phyloP scores from a whole-genome alignment of 2,113 vertebrate species.

The Rallus limicola region DNA sequence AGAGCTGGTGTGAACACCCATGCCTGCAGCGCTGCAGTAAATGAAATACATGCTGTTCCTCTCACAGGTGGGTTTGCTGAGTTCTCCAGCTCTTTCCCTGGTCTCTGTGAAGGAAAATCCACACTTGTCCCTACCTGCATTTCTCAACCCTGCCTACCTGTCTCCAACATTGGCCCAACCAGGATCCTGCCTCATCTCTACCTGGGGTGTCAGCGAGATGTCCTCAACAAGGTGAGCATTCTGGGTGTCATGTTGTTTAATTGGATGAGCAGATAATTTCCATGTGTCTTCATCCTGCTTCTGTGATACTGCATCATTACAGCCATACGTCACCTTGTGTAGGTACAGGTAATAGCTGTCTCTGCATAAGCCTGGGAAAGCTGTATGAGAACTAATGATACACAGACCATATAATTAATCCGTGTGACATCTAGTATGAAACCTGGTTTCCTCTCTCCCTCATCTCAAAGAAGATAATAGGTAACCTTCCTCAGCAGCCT shows the following conservation, averaged over 20 bases:
- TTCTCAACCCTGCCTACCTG: constrained; percentile 90
- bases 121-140: constrained; percentile 85
- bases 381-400: background rate
- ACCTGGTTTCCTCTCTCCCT: background rate
- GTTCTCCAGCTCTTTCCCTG: constrained; percentile 90
- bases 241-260: background rate
- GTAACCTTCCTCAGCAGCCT: background rate
- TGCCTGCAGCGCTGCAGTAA: background rate
- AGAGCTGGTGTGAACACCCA: rapidly evolving
- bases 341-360: background rate
- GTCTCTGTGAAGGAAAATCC: constrained; percentile 93
- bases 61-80: constrained; percentile 88
- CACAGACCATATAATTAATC: background rate
- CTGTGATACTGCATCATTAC: rapidly evolving
- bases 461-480: background rate
- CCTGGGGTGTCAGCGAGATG: constrained; percentile 94
- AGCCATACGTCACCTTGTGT: background rate
- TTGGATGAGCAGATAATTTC: background rate
- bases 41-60: background rate
- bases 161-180: constrained; percentile 88
- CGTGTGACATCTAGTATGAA: rapidly evolving
- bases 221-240: constrained; percentile 89
- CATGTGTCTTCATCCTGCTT: background rate
- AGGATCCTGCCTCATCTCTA: constrained; percentile 95
- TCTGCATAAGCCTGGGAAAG: background rate